phyloP scores from a whole-genome alignment of 2,113 vertebrate genomes.

The Lonchura striata region DNA sequence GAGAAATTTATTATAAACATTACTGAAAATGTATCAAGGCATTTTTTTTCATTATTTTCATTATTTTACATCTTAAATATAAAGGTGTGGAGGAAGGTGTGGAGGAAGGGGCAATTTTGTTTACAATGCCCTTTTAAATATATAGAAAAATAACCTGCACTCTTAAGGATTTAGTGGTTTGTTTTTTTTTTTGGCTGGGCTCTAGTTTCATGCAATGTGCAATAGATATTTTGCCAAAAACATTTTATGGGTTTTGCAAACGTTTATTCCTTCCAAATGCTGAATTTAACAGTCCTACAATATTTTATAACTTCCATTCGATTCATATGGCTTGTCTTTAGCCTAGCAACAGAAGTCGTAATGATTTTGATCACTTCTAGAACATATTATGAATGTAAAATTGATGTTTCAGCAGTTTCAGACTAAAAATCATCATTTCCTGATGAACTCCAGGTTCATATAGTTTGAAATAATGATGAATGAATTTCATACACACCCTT shows the following conservation, averaged over 20 bases:
- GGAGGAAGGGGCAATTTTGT: background rate
- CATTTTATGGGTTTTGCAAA: constrained; percentile 59
- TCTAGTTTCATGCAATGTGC: constrained; percentile 48
- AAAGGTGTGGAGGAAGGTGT: background rate
- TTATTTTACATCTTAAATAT: background rate
- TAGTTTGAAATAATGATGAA: constrained; percentile 23
- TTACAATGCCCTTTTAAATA: background rate
- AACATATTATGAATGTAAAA: constrained; percentile 40
- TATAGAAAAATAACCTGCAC: background rate
- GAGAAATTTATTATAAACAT: background rate
- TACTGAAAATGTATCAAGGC: background rate
- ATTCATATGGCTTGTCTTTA: constrained; percentile 38
- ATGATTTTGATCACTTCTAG: constrained; percentile 51
- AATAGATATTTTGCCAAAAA: constrained; percentile 64
- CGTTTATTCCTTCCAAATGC: constrained; percentile 48
- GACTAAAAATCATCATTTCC: constrained; percentile 19
- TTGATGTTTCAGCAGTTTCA: constrained; percentile 24
- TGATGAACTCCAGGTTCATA: constrained; percentile 46
- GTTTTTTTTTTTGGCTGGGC: constrained; percentile 4
- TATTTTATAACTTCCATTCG: constrained; percentile 57
- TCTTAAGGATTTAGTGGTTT: background rate
- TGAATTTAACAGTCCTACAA: constrained; percentile 60
- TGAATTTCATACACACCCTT: constrained; percentile 26
- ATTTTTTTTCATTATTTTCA: constrained; percentile 1
- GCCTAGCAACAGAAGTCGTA: constrained; percentile 41